A percentile compares a stretch with the other conserved stretches of the same genome.
Conservation (phyloP, 1,140 invertebrate genomes). For the Galendromus occidentalis region DNA sequence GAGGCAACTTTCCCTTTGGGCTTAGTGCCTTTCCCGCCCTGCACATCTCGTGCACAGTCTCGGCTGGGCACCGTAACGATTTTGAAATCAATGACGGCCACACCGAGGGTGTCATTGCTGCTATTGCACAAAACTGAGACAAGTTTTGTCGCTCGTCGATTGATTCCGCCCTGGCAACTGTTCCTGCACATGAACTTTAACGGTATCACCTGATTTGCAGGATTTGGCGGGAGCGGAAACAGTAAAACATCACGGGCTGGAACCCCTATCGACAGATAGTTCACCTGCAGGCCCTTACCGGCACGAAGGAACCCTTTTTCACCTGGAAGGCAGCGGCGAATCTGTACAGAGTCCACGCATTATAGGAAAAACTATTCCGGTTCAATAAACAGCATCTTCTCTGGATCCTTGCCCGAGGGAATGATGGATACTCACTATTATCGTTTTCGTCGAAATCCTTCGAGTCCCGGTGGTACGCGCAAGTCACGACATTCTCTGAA, state of each 20-base stretch:
- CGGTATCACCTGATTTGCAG: not conserved
- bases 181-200: conserved; percentile 3
- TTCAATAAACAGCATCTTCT: too few relatives aligned
- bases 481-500: not conserved
- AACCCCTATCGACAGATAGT: not conserved
- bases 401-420: not conserved
- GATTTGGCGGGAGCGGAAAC: not conserved
- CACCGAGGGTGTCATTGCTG: not conserved
- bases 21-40: not conserved
- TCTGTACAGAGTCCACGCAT: not conserved
- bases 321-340: not conserved
- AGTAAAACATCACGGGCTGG: not conserved
- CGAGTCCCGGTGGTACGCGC: not conserved
- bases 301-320: not conserved
- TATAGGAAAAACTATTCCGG: not conserved
- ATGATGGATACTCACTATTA: not conserved
- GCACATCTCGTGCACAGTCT: not conserved
- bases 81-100: not conserved
- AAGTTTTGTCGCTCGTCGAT: not conserved
- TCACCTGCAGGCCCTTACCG: not conserved
- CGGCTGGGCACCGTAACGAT: not conserved
- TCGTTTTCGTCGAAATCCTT: too few relatives aligned
- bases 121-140: not conserved
- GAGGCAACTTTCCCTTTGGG: not conserved
- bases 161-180: not conserved